Conservation (phyloP, 1,140 invertebrate genomes). For the Sycobia sp. region DNA sequence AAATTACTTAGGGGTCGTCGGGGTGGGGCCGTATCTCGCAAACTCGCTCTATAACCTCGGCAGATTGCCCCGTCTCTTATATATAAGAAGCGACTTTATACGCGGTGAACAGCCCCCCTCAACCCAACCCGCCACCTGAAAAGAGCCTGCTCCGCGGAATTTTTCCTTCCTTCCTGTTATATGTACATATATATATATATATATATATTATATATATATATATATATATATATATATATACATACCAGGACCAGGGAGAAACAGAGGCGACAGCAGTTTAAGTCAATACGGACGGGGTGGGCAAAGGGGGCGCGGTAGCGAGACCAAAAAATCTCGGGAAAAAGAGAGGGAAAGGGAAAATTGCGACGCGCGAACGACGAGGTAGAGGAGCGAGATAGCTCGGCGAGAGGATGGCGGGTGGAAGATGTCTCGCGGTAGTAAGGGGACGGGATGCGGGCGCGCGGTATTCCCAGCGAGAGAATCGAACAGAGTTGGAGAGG, state of each 20-base stretch:
- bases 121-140: too few relatives aligned
- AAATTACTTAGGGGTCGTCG: background rate
- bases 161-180: slow-evolving; percentile 15
- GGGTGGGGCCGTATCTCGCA: slow-evolving; percentile 13
- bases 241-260: too few relatives aligned
- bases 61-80: background rate
- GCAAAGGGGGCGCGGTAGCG: too few relatives aligned
- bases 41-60: slow-evolving; percentile 15
- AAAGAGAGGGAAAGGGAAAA: background rate
- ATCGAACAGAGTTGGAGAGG: background rate
- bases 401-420: background rate
- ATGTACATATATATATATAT: too few relatives aligned
- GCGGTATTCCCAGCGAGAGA: slow-evolving; percentile 11
- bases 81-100: too few relatives aligned
- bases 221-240: too few relatives aligned
- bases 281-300: slow-evolving; percentile 20
- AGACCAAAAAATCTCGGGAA: background rate
- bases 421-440: background rate
- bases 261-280: slow-evolving; percentile 8
- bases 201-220: too few relatives aligned
- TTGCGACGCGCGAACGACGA: background rate
- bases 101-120: too few relatives aligned
- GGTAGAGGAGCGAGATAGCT: background rate
- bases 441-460: background rate
- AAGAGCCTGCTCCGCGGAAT: background rate